Evolutionary conservation across 2,113 vertebrate species (phyloP).

Genomic region (Sylvietta virens): DNA sequence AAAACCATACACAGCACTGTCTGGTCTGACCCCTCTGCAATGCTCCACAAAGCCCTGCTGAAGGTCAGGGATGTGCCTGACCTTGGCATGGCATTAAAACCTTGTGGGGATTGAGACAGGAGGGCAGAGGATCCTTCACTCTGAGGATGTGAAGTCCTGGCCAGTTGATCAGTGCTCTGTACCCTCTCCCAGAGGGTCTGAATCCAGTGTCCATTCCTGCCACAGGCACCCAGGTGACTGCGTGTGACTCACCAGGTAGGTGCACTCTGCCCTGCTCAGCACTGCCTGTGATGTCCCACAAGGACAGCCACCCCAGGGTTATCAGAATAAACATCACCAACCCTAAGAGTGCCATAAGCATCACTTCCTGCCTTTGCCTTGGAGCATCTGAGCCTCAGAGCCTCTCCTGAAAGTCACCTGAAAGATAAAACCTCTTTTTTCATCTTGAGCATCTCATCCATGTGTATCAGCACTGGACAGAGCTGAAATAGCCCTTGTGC

Average conservation of each 20-base stretch:
- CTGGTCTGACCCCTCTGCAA: not conserved
- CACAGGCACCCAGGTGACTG: not conserved
- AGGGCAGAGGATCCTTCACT: not conserved
- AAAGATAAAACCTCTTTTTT: not conserved
- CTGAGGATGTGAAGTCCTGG: not conserved
- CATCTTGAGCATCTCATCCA: not conserved
- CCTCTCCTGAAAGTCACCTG: not conserved
- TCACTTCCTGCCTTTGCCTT: not conserved
- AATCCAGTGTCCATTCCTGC: not conserved
- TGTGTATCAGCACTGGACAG: not conserved
- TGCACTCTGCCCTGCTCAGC: not conserved
- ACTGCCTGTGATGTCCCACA: not conserved
- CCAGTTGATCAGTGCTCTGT: not conserved
- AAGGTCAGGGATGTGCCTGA: not conserved
- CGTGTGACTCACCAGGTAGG: not conserved
- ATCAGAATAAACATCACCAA: not conserved
- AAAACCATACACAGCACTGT: rapidly evolving
- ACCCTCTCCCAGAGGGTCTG: not conserved
- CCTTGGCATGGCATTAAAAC: not conserved
- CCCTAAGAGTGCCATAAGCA: not conserved
- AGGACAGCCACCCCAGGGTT: not conserved
- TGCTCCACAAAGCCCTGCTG: not conserved
- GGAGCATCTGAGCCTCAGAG: not conserved
- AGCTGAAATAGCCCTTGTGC: not conserved
- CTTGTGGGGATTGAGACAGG: not conserved